Evolutionary conservation across 2,797 vertebrate species (phyloP).

Genomic region (Tragelaphus oryx): DNA sequence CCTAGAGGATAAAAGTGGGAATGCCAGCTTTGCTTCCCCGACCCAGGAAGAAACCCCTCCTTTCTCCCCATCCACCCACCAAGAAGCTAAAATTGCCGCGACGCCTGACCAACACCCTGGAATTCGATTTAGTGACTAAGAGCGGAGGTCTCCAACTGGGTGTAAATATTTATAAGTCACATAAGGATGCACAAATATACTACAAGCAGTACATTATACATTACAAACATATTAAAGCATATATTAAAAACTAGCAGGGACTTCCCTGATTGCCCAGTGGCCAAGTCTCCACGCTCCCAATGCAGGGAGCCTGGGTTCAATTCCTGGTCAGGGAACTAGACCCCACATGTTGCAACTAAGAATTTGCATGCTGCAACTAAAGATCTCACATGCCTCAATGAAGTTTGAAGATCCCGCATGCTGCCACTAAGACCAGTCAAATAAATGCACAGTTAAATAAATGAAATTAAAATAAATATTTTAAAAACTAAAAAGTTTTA

Average conservation of each 20-base stretch:
- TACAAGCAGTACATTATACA: background rate
- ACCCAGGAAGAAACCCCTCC: background rate
- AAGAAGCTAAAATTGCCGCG: background rate
- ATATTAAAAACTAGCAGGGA: background rate
- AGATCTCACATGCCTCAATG: background rate
- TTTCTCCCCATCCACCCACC: background rate
- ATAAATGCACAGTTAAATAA: background rate
- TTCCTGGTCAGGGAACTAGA: background rate
- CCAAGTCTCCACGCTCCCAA: background rate
- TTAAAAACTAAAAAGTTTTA: background rate
- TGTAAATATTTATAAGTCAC: background rate
- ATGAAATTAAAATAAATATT: background rate
- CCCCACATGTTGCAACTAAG: background rate
- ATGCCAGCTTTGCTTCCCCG: fast-evolving
- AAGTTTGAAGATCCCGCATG: background rate
- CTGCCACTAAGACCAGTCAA: background rate
- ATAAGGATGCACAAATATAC: background rate
- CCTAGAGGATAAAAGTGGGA: background rate
- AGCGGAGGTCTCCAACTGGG: background rate
- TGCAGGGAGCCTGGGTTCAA: background rate
- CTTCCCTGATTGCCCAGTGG: background rate
- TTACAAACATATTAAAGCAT: background rate
- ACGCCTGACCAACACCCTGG: background rate
- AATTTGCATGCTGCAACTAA: background rate
- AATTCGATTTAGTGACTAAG: too few species aligned